phyloP scores from a whole-genome alignment of 2,888 invertebrate species.

The Monopis laevigella region DNA sequence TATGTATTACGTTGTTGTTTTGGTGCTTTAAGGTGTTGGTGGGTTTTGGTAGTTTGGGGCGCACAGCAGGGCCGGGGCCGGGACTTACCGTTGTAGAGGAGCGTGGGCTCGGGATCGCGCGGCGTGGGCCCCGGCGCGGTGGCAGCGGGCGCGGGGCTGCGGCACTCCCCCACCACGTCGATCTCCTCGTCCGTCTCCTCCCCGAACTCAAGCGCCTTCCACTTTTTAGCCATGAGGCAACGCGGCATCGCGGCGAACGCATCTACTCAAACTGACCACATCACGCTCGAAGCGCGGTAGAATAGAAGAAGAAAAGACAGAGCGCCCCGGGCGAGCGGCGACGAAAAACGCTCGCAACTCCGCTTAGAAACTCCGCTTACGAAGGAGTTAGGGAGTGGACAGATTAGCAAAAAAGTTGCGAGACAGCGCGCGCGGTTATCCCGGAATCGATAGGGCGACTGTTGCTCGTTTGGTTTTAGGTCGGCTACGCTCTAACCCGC shows the following conservation, averaged over 20 bases:
- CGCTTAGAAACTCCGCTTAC: no score
- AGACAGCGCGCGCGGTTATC: no score
- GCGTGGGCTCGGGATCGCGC: constrained; percentile 74
- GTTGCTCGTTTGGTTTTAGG: no score
- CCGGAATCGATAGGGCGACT: no score
- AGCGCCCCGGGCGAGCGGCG: constrained; percentile 52
- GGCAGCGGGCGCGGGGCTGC: constrained; percentile 62
- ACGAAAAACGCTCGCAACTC: no score
- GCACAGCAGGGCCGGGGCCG: no score
- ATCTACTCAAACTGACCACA: constrained; percentile 65
- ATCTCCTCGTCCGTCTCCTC: constrained; percentile 81
- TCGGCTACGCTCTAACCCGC: no score
- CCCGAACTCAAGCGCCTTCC: constrained; percentile 79
- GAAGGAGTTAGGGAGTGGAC: no score
- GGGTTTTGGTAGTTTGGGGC: no score
- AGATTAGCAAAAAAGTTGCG: no score
- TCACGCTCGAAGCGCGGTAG: constrained; percentile 26
- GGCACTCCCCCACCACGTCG: constrained; percentile 83
- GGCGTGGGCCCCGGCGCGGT: constrained; percentile 77
- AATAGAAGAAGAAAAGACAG: constrained; percentile 48
- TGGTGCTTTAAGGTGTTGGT: no score
- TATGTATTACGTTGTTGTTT: no score
- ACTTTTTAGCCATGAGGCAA: constrained; percentile 96
- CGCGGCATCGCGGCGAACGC: constrained; percentile 84
- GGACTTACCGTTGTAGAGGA: constrained; percentile 83